Percentiles rank a stretch among this genome's conserved stretches.
These are phyloP conservation scores for Thumatha senex DNA, from an alignment of 2,888 invertebrate species.

Conservation along the genomic window DNA sequence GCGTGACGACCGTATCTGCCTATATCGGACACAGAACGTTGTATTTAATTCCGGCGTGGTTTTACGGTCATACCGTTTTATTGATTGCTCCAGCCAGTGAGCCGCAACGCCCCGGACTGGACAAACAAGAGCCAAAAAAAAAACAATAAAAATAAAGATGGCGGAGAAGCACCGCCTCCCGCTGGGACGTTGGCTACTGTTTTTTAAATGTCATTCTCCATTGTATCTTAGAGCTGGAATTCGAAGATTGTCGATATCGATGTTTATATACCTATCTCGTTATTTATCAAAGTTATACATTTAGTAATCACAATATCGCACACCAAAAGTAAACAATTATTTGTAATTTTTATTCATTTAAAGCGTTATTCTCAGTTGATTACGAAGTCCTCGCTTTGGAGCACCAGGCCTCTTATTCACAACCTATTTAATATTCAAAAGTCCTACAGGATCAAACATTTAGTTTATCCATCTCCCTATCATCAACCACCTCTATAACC, in stretches of 20 bases:
- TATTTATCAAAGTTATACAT: background rate
- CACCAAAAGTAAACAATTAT: no score
- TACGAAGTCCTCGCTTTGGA: no score
- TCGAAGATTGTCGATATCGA: constrained; percentile 35
- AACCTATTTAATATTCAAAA: no score
- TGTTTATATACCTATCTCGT: constrained; percentile 1
- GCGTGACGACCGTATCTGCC: constrained; percentile 50
- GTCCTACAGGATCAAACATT: no score
- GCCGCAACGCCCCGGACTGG: constrained; percentile 71
- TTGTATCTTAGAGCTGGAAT: constrained; percentile 37
- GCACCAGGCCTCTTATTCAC: no score
- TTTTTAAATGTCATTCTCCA: constrained; percentile 75
- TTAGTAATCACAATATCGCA: no score
- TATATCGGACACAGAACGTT: constrained; percentile 43
- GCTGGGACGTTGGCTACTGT: constrained; percentile 75
- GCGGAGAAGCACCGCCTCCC: constrained; percentile 75
- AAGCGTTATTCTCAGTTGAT: no score
- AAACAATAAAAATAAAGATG: constrained; percentile 75
- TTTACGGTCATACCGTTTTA: constrained; percentile 75
- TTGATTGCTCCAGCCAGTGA: constrained; percentile 77
- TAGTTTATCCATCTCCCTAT: no score
- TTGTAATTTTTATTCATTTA: no score
- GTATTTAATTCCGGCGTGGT: constrained; percentile 75
- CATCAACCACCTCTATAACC: no score
- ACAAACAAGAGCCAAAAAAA: constrained; percentile 79